Evolutionary conservation across 2,113 vertebrate species (phyloP).

Genomic region (Tiliqua scincoides): DNA sequence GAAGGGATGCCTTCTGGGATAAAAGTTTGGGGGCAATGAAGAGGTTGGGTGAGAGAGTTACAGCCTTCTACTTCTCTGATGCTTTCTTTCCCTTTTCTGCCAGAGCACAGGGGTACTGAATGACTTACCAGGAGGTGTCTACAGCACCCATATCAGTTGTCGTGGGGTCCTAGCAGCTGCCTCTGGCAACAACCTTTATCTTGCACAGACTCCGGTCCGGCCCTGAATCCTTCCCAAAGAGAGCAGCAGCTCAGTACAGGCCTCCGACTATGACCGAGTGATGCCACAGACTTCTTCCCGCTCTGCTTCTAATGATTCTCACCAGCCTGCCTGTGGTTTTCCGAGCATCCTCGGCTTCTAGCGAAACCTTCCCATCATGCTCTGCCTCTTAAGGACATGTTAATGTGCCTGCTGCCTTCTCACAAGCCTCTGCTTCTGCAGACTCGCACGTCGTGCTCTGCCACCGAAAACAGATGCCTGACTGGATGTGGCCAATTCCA

Average conservation of each 20-base stretch:
- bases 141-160: constrained; percentile 44
- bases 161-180: constrained; percentile 52
- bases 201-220: constrained; percentile 42
- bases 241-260: background rate
- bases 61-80: background rate
- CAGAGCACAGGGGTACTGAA: constrained; percentile 45
- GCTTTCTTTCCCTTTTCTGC: background rate
- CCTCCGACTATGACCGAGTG: background rate
- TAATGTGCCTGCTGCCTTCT: background rate
- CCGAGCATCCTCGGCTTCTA: background rate
- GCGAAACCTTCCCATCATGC: background rate
- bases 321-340: background rate
- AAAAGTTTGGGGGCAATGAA: background rate
- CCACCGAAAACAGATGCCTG: background rate
- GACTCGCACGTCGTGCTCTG: background rate
- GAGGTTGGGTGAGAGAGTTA: background rate
- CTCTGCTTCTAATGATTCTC: background rate
- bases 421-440: background rate
- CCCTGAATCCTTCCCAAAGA: background rate
- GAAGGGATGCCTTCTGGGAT: background rate
- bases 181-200: constrained; percentile 49
- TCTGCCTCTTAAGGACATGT: background rate
- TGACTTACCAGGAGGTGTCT: constrained; percentile 46
- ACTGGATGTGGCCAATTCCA: background rate
- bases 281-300: background rate